Evolutionary conservation across 2,113 vertebrate genomes (phyloP), one percentile per base, ranked within the genome.

Genomic region (Phocoena phocoena): DNA sequence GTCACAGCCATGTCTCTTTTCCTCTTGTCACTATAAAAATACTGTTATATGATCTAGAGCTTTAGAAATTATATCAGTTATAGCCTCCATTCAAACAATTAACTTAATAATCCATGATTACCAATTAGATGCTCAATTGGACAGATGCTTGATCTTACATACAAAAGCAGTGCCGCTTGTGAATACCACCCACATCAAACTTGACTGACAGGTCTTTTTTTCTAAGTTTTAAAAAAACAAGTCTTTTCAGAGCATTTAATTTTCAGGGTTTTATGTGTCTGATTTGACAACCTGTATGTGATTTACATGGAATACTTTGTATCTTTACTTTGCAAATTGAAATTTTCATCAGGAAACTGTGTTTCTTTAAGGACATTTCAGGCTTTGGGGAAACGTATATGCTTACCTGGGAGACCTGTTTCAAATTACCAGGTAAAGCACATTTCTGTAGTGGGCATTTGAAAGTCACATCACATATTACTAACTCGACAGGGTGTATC

Each of bases 81-180:
- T 91, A 97, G 88, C 28, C 67, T 91, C 97, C 96, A 97, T 94
- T 98, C 95, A 97, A 94, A 97, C 96, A 94, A 98, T 96, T 97
- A 96, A 93, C 93, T 93, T 97, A 97, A 97, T 97, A 97, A 96
- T 93, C 95, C 88, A 62, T 91, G 96, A 97, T 98, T 90, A 95
- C 92, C 97, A 97, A 98, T 98, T 96, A 96, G 92, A 94, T 55
- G 90, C 90, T 97, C 94, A 82, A 83, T 91, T 91, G 95, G 97
- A 95, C 97, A 97, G 96, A 96, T 82, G 92, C 94, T 97, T 53
- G 55, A 92, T 98, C 81, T 85, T 83, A 93, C 31, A 83, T 18
- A 95, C 74, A 96, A 97, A 97, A 95, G 96, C 88, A 18, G 53
- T 10, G 5, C 25, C 58, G 65, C 84, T 28, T 33, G 36, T 71